Conservation (phyloP, 2,113 vertebrate genomes). For the Ailurus styani region DNA sequence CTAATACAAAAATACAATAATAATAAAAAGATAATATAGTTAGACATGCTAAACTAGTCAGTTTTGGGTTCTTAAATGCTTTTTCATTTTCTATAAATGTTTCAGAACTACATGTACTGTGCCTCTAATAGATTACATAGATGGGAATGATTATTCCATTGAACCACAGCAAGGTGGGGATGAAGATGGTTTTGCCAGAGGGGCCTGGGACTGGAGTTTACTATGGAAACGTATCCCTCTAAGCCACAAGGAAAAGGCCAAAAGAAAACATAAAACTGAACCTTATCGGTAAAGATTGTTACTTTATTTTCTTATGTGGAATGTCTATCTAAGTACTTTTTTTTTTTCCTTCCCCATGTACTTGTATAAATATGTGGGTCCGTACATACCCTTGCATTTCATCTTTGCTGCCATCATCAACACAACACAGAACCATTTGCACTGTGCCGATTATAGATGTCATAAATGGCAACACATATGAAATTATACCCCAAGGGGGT, state of each 20-base stretch:
- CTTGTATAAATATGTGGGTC: conserved; percentile 71
- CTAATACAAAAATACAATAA: neutral
- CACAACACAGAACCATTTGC: conserved; percentile 91
- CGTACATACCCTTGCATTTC: conserved; percentile 68
- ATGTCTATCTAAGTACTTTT: conserved; percentile 80
- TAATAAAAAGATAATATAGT: neutral
- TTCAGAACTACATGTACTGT: conserved; percentile 98
- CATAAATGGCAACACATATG: conserved; percentile 93
- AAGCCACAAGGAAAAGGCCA: conserved; percentile 95
- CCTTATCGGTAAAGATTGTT: conserved; percentile 94
- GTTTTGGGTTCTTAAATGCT: conserved; percentile 80
- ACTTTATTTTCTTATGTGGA: conserved; percentile 68
- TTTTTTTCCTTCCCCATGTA: conserved; percentile 78
- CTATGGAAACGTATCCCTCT: conserved; percentile 98
- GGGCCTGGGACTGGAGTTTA: conserved; percentile 99
- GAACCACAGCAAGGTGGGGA: conserved; percentile 99
- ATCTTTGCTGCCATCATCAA: conserved; percentile 70
- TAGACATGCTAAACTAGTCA: conserved; percentile 66
- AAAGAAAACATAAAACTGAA: conserved; percentile 93
- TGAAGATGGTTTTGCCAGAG: conserved; percentile 97
- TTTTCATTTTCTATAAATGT: conserved; percentile 85
- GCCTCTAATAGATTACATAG: conserved; percentile 99
- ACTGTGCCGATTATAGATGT: conserved; percentile 99
- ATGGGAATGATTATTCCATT: conserved; percentile 98
- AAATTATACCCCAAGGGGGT: conserved; percentile 93